Conservation (phyloP, 2,113 vertebrate species). For the Chamaea fasciata region DNA sequence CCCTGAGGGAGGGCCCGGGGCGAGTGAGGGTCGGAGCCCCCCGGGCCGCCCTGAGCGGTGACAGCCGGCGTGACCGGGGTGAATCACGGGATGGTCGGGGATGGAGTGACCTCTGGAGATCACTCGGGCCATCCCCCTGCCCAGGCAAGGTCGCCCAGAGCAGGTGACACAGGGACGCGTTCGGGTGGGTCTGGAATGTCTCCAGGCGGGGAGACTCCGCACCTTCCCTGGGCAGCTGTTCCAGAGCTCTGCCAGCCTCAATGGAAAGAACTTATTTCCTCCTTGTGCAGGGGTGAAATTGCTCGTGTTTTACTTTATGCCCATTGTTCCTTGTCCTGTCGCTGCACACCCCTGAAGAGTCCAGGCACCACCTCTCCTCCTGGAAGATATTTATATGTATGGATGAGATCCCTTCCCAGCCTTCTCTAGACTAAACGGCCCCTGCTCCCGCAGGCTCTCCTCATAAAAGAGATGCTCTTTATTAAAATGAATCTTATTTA, state of each 20-base stretch:
- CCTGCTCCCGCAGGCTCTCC: neutral
- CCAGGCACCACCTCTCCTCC: neutral
- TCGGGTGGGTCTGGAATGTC: neutral
- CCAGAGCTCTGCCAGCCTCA: neutral
- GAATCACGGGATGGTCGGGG: neutral
- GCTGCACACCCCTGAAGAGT: neutral
- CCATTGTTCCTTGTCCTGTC: neutral
- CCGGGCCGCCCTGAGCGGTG: rapidly evolving
- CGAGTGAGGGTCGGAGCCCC: neutral
- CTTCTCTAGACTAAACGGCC: neutral
- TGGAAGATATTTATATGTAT: neutral
- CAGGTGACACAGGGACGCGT: neutral
- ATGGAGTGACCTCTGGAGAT: neutral
- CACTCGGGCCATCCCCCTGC: neutral
- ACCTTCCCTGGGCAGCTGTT: neutral
- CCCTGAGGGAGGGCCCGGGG: neutral
- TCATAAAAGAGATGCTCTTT: neutral
- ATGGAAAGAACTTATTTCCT: neutral
- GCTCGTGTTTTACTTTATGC: neutral
- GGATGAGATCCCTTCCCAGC: neutral
- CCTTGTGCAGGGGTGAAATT: neutral
- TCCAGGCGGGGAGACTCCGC: neutral
- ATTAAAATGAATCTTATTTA: neutral
- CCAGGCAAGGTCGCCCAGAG: neutral
- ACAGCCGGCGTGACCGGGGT: rapidly evolving